A percentile compares a stretch with the other conserved stretches of the same genome.
These are phyloP conservation scores for Cryptoblepharus egeriae DNA, from an alignment of 2,797 vertebrate species.

Conservation along the genomic window DNA sequence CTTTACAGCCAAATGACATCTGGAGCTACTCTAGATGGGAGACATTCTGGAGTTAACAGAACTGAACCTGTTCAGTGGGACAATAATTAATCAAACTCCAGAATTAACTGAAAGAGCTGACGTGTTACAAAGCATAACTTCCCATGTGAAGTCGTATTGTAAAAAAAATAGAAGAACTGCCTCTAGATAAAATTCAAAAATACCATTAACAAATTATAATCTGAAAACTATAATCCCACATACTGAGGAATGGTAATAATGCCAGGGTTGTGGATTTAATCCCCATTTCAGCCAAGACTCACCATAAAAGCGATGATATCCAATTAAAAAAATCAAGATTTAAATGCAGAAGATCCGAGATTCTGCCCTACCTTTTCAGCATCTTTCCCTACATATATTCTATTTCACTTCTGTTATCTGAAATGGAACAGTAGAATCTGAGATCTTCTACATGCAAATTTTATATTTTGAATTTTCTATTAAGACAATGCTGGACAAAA, in stretches of 20 bases:
- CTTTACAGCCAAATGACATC: not conserved
- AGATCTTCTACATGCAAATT: too few relatives aligned
- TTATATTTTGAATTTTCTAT: too few relatives aligned
- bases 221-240: not conserved
- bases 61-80: not conserved
- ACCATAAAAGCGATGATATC: not conserved
- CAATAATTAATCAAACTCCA: not conserved
- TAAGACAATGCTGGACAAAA: not conserved
- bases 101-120: not conserved
- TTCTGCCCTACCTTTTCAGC: not conserved
- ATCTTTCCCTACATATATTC: too few relatives aligned
- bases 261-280: not conserved
- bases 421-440: too few relatives aligned
- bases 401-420: too few relatives aligned
- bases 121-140: not conserved
- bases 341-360: not conserved
- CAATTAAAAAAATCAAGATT: not conserved
- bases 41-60: not conserved
- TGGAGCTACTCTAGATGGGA: not conserved
- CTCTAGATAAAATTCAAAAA: too few relatives aligned
- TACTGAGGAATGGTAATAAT: not conserved
- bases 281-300: too few relatives aligned
- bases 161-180: not conserved
- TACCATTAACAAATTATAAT: too few relatives aligned
- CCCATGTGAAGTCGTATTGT: not conserved